Conservation (phyloP, 2,797 vertebrate species). For the Petrocephalus schoutedeni region DNA sequence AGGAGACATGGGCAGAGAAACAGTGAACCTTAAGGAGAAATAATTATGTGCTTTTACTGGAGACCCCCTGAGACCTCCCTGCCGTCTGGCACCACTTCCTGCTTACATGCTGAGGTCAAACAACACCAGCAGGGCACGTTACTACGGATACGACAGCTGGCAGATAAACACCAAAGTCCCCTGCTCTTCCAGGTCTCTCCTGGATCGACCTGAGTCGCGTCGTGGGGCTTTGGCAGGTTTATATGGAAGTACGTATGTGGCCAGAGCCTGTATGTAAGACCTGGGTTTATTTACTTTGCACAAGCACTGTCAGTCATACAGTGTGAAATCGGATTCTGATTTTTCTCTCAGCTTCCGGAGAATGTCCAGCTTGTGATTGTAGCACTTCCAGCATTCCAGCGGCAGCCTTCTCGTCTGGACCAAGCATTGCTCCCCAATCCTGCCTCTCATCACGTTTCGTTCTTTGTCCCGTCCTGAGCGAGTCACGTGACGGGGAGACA, state of each 20-base stretch:
- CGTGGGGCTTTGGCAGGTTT: background rate
- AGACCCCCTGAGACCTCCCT: slow-evolving; percentile 28
- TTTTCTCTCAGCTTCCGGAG: background rate
- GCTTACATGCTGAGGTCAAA: slow-evolving; percentile 26
- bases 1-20: slow-evolving; percentile 19
- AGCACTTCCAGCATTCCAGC: background rate
- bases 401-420: background rate
- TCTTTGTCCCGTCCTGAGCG: background rate
- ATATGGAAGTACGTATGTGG: background rate
- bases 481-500: background rate
- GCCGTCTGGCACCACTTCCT: slow-evolving; percentile 34
- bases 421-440: background rate
- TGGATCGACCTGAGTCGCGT: background rate
- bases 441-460: background rate
- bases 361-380: background rate
- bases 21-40: slow-evolving; percentile 38
- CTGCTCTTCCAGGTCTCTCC: background rate
- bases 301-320: background rate
- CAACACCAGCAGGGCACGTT: slow-evolving; percentile 32
- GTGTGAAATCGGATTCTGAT: background rate
- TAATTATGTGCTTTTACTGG: slow-evolving; percentile 38
- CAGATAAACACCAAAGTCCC: background rate
- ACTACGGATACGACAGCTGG: slow-evolving; percentile 18
- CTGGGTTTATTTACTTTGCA: background rate
- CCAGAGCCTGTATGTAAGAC: background rate